These are phyloP conservation scores for Xyliphius kryptos DNA, from an alignment of 2,113 vertebrate species.

Conservation along the genomic window DNA sequence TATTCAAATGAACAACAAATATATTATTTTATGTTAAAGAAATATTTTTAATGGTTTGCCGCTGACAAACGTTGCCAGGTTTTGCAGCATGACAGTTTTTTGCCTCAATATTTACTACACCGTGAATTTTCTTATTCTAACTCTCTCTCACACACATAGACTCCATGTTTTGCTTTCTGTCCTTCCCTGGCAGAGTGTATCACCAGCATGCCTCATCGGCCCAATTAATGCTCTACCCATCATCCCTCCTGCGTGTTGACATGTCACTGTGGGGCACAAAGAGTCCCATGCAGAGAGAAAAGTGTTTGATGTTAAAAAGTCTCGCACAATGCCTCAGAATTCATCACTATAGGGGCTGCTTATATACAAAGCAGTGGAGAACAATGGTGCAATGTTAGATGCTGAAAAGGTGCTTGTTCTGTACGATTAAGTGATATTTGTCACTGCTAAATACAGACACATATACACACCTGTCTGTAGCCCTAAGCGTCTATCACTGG, in stretches of 20 bases:
- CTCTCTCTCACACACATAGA: slow-evolving; percentile 10
- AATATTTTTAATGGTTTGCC: too few species aligned
- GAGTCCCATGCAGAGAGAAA: slow-evolving; percentile 40
- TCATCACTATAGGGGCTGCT: slow-evolving; percentile 13
- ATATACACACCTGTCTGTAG: slow-evolving; percentile 23
- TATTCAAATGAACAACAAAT: too few species aligned
- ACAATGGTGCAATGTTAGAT: slow-evolving; percentile 7
- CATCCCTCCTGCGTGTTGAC: slow-evolving; percentile 40
- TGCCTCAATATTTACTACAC: slow-evolving; percentile 15
- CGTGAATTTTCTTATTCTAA: too few species aligned
- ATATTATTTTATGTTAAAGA: too few species aligned
- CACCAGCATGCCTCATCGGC: slow-evolving; percentile 45
- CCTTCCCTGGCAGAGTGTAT: slow-evolving; percentile 28
- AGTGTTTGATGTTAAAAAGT: slow-evolving; percentile 43
- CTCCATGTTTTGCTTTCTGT: slow-evolving; percentile 17
- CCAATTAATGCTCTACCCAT: slow-evolving; percentile 47
- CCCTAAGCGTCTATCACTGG: slow-evolving; percentile 12
- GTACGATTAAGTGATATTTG: slow-evolving; percentile 17
- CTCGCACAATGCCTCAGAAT: slow-evolving; percentile 38
- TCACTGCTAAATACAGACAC: slow-evolving; percentile 14
- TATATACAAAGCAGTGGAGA: slow-evolving; percentile 22
- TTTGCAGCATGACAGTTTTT: slow-evolving; percentile 18
- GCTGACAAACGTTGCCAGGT: neutral
- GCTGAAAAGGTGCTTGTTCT: slow-evolving; percentile 26
- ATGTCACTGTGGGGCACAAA: slow-evolving; percentile 46